Percentiles rank a stretch among this genome's conserved stretches.
Conservation (phyloP, 1,140 invertebrate species). For the Drosophila eugracilis region DNA sequence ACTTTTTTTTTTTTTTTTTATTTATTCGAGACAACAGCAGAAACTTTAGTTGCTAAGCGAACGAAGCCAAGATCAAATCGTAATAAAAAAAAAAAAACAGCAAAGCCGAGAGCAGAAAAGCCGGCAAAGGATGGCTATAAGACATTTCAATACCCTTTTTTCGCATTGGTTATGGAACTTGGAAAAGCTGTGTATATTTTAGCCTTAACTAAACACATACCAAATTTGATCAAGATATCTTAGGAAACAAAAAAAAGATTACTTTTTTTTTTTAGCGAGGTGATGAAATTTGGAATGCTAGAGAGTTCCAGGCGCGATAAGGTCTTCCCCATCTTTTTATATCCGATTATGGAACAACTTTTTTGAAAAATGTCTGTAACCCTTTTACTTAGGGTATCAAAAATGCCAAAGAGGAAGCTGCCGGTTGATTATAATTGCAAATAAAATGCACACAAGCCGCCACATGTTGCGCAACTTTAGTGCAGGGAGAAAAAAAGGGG, state of each 20-base stretch:
- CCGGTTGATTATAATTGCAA: conserved; percentile 77
- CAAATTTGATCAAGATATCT: neutral
- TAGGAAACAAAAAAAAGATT: neutral
- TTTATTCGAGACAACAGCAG: conserved; percentile 18
- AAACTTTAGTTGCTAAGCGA: conserved; percentile 77
- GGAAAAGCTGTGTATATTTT: neutral
- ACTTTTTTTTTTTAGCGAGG: neutral
- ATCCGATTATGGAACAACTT: too few relatives aligned
- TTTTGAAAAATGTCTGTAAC: too few relatives aligned
- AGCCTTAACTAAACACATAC: neutral
- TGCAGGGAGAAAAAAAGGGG: conserved; percentile 27
- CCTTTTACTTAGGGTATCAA: conserved; percentile 9
- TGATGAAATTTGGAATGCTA: neutral
- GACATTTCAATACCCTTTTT: conserved; percentile 5
- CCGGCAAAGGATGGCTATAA: neutral
- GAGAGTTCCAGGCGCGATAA: too few relatives aligned
- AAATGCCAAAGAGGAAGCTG: conserved; percentile 54
- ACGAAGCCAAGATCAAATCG: conserved; percentile 68
- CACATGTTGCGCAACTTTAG: conserved; percentile 73
- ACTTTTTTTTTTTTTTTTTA: conserved; percentile 37
- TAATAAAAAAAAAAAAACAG: conserved; percentile 36
- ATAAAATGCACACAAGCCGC: conserved; percentile 64
- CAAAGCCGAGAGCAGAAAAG: conserved; percentile 15
- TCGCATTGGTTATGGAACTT: neutral
- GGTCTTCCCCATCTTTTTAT: too few relatives aligned